Base-by-base conservation (phyloP, 1,140 invertebrate species). In the Cydia strobilella region DNA sequence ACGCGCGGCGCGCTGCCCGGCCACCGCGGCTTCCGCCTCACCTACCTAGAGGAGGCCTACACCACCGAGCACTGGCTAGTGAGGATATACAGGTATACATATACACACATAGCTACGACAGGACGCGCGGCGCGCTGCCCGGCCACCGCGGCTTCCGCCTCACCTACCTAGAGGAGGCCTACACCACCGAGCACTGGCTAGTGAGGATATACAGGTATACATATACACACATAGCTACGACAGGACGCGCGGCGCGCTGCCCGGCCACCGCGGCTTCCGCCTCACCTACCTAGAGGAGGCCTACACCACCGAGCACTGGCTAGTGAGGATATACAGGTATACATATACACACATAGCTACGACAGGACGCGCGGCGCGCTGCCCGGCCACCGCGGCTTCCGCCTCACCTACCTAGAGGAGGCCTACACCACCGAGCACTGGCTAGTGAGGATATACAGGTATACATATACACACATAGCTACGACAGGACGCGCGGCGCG, bases 61-160 rank as follows among this genome's bases (percentile, higher is more conserved):
- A 99, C 99, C 18, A 98, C 98, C 2, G 98, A 99, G 90, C 98
- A 99, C 94, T 99, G 99, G 99, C 95, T 99, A 74, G 99, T 99
- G 59, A 94, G 99, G 83, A 98, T 99, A 93, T 99, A 99, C 94
- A 97, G 95, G 97, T 98, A 83, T 94, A 72, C n/a, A n/a, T n/a
- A n/a, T n/a, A n/a, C 74, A 15, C 13, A 45, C 35, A 39, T 39
- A 99, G 99, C 18, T 99, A 96, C 93, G 99, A 99, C 93, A 94
- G 99, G 76, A 99, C 98, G 1, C 94, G 99, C 79, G 98, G 98
- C 87, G 97, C 97, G 66, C 96, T 99, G 82, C 99, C 99, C 84
- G 99, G 99, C 59, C 98, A 99, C 93, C 98, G 99, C 90, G 97
- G 99, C 91, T 98, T 99, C 91, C 96, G 98, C 79, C 94, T 99